phyloP scores from a whole-genome alignment of 2,888 invertebrate genomes.

The Synanthedon vespiformis region DNA sequence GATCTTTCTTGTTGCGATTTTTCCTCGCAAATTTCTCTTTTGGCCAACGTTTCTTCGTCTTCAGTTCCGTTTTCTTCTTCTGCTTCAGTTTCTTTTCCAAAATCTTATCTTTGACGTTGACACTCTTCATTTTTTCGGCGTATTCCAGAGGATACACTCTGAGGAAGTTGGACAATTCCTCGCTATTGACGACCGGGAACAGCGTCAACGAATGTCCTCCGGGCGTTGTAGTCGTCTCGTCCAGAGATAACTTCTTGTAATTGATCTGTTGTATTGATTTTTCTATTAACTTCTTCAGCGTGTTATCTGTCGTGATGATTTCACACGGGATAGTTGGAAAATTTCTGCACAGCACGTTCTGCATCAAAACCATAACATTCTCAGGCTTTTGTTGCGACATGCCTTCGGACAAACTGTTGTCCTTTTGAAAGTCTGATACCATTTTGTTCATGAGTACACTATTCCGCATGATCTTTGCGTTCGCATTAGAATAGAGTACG shows the following conservation, averaged over 20 bases:
- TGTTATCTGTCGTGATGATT: conserved; percentile 38
- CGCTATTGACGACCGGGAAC: conserved; percentile 41
- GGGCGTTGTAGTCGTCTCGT: conserved; percentile 22
- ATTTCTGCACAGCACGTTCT: conserved; percentile 47
- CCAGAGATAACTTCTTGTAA: conserved; percentile 30
- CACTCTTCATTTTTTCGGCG: conserved; percentile 10
- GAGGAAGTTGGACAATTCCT: conserved; percentile 40
- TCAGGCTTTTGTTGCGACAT: neutral
- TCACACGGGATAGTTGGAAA: conserved; percentile 51
- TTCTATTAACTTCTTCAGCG: conserved; percentile 34
- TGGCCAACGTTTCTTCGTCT: conserved; percentile 4
- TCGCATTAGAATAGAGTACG: too few relatives aligned
- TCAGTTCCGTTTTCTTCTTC: conserved; percentile 9
- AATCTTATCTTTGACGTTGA: conserved; percentile 1
- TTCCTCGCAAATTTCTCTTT: conserved; percentile 7
- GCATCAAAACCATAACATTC: conserved; percentile 34
- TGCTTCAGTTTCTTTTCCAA: conserved; percentile 1
- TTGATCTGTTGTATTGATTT: conserved; percentile 48
- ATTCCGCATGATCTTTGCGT: conserved; percentile 42
- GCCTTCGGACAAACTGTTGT: conserved; percentile 19
- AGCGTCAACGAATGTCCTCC: conserved; percentile 25
- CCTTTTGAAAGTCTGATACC: conserved; percentile 50
- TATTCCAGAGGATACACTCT: conserved; percentile 21
- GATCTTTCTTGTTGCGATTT: conserved; percentile 15
- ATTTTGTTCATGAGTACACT: conserved; percentile 51